Conservation (phyloP, 2,113 vertebrate genomes). For the Menura novaehollandiae region DNA sequence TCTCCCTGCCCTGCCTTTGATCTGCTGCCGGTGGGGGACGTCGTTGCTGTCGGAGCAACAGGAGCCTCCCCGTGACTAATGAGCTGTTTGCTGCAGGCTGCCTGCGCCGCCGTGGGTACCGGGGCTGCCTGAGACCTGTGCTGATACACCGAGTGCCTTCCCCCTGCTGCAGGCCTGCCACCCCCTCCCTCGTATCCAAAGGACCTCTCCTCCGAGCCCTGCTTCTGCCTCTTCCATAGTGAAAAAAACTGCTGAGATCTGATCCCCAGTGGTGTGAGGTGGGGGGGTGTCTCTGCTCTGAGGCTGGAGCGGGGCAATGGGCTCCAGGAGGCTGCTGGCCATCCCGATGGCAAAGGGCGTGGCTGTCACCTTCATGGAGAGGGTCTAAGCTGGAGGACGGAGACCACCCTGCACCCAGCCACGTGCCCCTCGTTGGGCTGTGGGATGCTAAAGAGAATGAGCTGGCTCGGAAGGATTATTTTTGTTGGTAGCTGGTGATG, state of each 20-base stretch:
- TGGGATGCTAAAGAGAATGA: fast-evolving
- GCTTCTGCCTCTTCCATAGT: neutral
- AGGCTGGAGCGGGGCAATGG: fast-evolving
- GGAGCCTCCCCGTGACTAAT: neutral
- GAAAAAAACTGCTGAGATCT: neutral
- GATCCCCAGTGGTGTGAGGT: fast-evolving
- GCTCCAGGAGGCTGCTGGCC: neutral
- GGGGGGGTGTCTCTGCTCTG: neutral
- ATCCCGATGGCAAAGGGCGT: fast-evolving
- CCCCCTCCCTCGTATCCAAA: neutral
- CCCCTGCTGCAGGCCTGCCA: fast-evolving
- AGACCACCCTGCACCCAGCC: neutral
- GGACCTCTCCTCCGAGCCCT: fast-evolving
- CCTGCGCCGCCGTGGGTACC: fast-evolving
- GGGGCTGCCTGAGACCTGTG: neutral
- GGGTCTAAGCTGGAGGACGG: neutral
- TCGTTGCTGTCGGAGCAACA: neutral
- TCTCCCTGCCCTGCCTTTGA: neutral
- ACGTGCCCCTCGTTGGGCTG: neutral
- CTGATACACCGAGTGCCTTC: neutral
- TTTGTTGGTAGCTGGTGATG: neutral
- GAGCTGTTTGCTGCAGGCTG: neutral
- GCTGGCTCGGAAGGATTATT: neutral
- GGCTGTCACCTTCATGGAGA: neutral
- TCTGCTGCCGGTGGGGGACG: neutral